Percentiles rank a stretch among this genome's conserved stretches.
phyloP scores from a whole-genome alignment of 2,888 invertebrate species.

The Tachina grossa region DNA sequence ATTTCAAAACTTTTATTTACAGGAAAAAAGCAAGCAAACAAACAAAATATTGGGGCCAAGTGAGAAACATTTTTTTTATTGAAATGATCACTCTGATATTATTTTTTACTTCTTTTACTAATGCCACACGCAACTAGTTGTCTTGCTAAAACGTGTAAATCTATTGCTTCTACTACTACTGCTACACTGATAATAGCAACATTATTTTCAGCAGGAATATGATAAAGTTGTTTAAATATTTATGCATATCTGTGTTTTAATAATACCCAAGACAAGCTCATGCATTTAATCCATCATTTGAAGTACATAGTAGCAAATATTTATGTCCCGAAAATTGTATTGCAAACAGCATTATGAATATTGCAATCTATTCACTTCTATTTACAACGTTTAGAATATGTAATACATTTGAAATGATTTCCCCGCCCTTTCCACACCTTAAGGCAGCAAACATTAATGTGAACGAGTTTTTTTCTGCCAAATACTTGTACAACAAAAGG shows the following conservation, averaged over 20 bases:
- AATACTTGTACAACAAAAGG: constrained; percentile 36
- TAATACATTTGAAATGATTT: not conserved
- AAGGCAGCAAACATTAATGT: constrained; percentile 11
- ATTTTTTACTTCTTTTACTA: too few relatives aligned
- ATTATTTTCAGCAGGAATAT: not conserved
- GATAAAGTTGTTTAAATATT: constrained; percentile 41
- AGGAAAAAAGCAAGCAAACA: too few relatives aligned
- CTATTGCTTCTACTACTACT: not conserved
- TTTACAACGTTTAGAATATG: constrained; percentile 21
- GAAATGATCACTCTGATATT: too few relatives aligned
- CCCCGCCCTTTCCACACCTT: not conserved
- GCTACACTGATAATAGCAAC: not conserved
- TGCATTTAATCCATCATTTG: constrained; percentile 37
- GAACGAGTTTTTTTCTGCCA: constrained; percentile 16
- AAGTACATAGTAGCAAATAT: constrained; percentile 20
- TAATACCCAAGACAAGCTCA: constrained; percentile 46
- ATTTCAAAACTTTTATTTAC: too few relatives aligned
- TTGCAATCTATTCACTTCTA: constrained; percentile 11
- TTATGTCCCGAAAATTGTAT: constrained; percentile 47
- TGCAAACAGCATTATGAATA: constrained; percentile 35
- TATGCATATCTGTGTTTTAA: constrained; percentile 13
- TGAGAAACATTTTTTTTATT: too few relatives aligned
- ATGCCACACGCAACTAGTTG: too few relatives aligned
- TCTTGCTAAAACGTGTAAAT: not conserved
- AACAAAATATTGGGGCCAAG: too few relatives aligned